These are phyloP conservation scores for Gastracanthus pulcherrimus DNA, from an alignment of 2,888 invertebrate genomes.

Conservation along the genomic window DNA sequence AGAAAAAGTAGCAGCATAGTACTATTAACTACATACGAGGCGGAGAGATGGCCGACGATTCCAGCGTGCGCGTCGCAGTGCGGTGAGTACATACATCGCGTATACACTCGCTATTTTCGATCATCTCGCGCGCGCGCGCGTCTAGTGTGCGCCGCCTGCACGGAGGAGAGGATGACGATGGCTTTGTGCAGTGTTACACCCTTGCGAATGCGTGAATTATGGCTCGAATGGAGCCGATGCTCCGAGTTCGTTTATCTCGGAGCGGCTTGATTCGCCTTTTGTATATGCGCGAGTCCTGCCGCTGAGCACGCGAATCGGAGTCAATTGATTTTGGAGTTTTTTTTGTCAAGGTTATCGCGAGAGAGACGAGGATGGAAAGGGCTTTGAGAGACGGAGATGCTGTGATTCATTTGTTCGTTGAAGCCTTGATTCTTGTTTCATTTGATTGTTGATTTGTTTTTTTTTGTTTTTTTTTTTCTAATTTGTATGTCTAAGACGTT, in stretches of 20 bases:
- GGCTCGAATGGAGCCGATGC: no score
- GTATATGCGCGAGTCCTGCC: neutral
- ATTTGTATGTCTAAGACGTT: no score
- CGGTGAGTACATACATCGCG: conserved; percentile 67
- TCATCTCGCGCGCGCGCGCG: neutral
- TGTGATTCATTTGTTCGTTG: no score
- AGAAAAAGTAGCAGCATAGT: no score
- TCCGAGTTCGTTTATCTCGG: no score
- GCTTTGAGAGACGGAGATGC: neutral
- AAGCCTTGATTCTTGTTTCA: no score
- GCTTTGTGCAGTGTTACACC: no score
- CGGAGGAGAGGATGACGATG: no score
- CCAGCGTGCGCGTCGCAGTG: conserved; percentile 76
- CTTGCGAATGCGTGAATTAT: no score
- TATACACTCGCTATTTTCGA: neutral
- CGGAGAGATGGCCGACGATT: conserved; percentile 74
- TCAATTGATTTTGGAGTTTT: neutral
- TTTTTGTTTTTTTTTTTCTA: no score
- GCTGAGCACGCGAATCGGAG: neutral
- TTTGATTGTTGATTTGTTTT: no score
- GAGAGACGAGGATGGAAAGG: neutral
- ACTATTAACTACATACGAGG: neutral
- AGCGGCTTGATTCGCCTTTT: no score
- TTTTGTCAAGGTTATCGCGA: neutral
- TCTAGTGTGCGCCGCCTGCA: neutral